Evolutionary conservation across 1,140 invertebrate genomes (phyloP).

Genomic region (Oedothorax gibbosus): DNA sequence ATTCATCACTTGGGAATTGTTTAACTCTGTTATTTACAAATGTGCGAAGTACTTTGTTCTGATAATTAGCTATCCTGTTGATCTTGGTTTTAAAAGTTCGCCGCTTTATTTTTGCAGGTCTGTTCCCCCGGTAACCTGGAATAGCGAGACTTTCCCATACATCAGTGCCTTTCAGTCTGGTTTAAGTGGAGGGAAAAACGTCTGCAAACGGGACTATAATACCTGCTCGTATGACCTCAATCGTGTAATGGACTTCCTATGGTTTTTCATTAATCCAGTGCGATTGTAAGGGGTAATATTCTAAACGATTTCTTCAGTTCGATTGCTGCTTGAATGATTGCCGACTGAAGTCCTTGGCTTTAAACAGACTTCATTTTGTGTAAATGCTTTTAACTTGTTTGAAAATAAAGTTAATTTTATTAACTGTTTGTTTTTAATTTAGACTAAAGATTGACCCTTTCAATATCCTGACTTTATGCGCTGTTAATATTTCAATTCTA

Average conservation of each 20-base stretch:
- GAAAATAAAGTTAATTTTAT: no score
- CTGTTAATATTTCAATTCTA: no score
- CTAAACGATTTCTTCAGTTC: slow-evolving; percentile 14
- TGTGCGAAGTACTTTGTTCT: background rate
- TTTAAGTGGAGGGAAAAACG: background rate
- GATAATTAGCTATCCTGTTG: background rate
- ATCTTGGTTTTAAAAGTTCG: background rate
- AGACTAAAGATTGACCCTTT: no score
- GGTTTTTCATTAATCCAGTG: slow-evolving; percentile 35
- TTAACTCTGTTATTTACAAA: background rate
- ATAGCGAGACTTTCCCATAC: slow-evolving; percentile 34
- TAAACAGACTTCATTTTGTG: no score
- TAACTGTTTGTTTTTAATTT: no score
- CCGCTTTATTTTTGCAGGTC: slow-evolving; percentile 19
- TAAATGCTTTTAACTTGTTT: no score
- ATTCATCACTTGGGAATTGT: background rate
- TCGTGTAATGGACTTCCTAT: slow-evolving; percentile 18
- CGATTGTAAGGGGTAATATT: background rate
- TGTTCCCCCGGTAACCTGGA: slow-evolving; percentile 45
- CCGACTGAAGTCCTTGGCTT: background rate
- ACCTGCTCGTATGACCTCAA: slow-evolving; percentile 26
- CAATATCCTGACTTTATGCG: no score
- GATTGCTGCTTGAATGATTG: background rate
- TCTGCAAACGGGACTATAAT: background rate
- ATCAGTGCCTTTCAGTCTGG: slow-evolving; percentile 32